Evolutionary conservation across 2,888 invertebrate genomes (phyloP).

Genomic region (Chydorus sphaericus): DNA sequence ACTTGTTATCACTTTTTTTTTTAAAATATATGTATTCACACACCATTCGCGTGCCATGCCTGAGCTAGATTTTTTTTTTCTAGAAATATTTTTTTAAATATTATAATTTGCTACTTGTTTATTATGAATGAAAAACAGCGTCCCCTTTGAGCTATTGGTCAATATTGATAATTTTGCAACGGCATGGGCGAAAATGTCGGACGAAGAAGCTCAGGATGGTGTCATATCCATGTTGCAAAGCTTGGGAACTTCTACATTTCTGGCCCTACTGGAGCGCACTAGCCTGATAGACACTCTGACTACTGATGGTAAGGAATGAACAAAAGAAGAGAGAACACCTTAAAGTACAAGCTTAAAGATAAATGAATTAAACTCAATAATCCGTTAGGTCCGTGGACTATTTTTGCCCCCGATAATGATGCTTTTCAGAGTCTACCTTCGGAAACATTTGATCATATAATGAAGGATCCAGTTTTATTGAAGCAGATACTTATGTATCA

Average conservation of each 20-base stretch:
- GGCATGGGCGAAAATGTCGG: constrained; percentile 6
- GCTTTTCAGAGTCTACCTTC: constrained; percentile 18
- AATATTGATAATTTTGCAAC: constrained; percentile 14
- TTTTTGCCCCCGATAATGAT: constrained; percentile 20
- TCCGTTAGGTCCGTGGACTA: constrained; percentile 20
- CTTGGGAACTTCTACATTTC: constrained; percentile 7
- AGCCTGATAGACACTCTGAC: constrained; percentile 5
- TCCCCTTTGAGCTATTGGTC: constrained; percentile 8
- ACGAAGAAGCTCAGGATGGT: constrained; percentile 1
- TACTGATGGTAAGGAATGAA: constrained; percentile 3
- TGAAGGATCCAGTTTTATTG: constrained; percentile 14
- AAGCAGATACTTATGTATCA: constrained; percentile 19
- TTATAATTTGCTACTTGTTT: neutral
- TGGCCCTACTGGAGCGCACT: constrained; percentile 12
- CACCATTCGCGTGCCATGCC: too few relatives aligned
- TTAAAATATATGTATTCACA: too few relatives aligned
- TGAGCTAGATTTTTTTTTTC: too few relatives aligned
- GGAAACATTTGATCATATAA: constrained; percentile 16
- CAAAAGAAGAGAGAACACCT: too few relatives aligned
- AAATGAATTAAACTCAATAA: too few relatives aligned
- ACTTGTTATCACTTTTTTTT: neutral
- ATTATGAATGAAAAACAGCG: neutral
- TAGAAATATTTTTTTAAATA: neutral
- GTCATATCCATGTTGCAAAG: constrained; percentile 9
- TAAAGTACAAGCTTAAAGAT: too few relatives aligned